Percentiles rank a stretch among this genome's conserved stretches.
These are phyloP conservation scores for Heterocephalus glaber DNA, from an alignment of 2,113 vertebrate species.

Conservation along the genomic window DNA sequence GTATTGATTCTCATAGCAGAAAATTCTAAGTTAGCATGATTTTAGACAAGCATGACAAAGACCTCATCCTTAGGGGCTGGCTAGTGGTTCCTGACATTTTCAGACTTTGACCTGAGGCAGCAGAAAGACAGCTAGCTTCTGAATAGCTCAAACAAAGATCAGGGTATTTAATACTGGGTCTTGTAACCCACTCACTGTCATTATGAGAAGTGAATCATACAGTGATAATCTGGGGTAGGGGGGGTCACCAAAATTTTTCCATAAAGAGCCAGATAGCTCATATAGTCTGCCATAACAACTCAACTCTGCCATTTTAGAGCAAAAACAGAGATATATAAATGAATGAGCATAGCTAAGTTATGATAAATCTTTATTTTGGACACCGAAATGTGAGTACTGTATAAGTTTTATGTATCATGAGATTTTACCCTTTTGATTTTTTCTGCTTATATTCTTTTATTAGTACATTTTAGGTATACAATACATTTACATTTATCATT, in stretches of 20 bases:
- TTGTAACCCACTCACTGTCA: not conserved
- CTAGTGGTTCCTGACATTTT: not conserved
- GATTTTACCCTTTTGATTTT: not conserved
- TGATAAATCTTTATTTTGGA: not conserved
- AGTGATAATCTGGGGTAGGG: not conserved
- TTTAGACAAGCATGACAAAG: conserved; percentile 22
- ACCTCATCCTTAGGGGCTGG: not conserved
- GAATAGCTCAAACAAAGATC: not conserved
- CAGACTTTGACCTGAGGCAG: not conserved
- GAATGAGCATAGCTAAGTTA: not conserved
- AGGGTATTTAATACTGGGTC: not conserved
- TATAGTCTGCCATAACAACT: not conserved
- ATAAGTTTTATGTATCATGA: not conserved
- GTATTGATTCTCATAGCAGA: not conserved
- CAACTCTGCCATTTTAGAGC: not conserved
- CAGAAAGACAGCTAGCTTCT: not conserved
- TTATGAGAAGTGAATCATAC: not conserved
- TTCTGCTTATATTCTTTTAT: too few relatives aligned
- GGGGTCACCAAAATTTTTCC: not conserved
- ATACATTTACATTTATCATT: too few relatives aligned
- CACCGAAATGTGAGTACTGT: not conserved
- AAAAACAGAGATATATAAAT: not conserved
- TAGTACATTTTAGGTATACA: too few relatives aligned
- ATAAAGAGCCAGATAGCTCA: not conserved
- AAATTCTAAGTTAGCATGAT: not conserved